Conservation (phyloP, 2,888 invertebrate genomes). For the Eretmocerus hayati region DNA sequence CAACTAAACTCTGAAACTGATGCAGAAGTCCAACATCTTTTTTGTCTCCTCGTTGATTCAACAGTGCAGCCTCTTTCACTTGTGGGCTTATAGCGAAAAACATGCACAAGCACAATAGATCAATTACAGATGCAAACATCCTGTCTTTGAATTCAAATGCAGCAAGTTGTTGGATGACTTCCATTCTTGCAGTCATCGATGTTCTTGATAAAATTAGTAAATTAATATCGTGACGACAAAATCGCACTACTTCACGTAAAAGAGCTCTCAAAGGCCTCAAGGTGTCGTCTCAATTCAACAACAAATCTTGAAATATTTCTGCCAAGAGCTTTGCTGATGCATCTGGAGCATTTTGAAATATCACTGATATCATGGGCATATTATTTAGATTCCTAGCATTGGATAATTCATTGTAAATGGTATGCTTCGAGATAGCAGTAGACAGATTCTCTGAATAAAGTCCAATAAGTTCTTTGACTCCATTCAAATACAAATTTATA, state of each 20-base stretch:
- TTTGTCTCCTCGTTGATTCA: slow-evolving; percentile 51
- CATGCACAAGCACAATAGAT: slow-evolving; percentile 79
- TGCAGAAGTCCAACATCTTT: slow-evolving; percentile 44
- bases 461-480: slow-evolving; percentile 84
- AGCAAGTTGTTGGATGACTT: slow-evolving; percentile 56
- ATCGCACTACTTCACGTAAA: slow-evolving; percentile 81
- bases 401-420: slow-evolving; percentile 91
- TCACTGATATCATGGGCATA: slow-evolving; percentile 82
- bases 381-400: slow-evolving; percentile 90
- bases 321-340: slow-evolving; percentile 76
- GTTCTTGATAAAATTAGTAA: slow-evolving; percentile 72
- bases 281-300: slow-evolving; percentile 85
- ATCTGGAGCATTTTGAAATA: slow-evolving; percentile 80
- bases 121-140: slow-evolving; percentile 75
- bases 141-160: slow-evolving; percentile 71
- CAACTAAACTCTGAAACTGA: slow-evolving; percentile 48
- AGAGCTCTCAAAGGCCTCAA: slow-evolving; percentile 77
- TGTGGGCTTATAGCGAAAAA: slow-evolving; percentile 69
- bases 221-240: slow-evolving; percentile 73
- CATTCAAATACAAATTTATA: slow-evolving; percentile 79
- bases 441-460: slow-evolving; percentile 78
- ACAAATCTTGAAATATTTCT: slow-evolving; percentile 78
- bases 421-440: slow-evolving; percentile 80
- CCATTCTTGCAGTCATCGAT: slow-evolving; percentile 61
- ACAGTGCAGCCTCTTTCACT: slow-evolving; percentile 61